A percentile compares a stretch with the other conserved stretches of the same genome.
phyloP scores from a whole-genome alignment of 2,888 invertebrate species.

The Alsophila aescularia region DNA sequence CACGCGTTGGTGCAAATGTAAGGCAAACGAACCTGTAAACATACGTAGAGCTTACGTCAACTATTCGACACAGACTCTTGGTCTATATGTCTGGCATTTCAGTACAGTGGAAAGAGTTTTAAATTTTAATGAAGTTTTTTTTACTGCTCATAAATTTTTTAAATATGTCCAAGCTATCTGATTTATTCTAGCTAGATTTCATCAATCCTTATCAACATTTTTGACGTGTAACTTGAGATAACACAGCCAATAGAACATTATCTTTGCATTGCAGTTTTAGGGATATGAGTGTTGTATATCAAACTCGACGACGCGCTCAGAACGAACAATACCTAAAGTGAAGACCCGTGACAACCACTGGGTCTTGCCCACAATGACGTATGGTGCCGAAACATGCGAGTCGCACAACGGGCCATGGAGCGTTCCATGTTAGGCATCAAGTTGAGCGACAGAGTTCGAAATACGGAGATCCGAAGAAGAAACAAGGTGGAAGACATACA shows the following conservation, averaged over 20 bases:
- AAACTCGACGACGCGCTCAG: no score
- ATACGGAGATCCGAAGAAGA: no score
- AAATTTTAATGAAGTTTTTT: constrained; percentile 8
- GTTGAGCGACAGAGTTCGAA: no score
- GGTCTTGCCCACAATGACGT: no score
- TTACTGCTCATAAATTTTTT: constrained; percentile 3
- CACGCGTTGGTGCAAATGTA: constrained; percentile 63
- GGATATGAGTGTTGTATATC: no score
- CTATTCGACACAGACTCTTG: constrained; percentile 13
- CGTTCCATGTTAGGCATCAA: no score
- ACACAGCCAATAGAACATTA: constrained; percentile 2
- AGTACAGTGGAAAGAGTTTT: constrained; percentile 5
- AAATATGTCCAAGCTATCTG: constrained; percentile 2
- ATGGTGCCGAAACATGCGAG: no score
- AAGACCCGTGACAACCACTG: no score
- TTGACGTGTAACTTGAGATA: background rate
- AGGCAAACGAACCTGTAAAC: constrained; percentile 52
- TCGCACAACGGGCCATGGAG: no score
- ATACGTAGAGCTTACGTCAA: constrained; percentile 27
- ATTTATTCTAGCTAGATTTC: constrained; percentile 4
- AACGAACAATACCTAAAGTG: no score
- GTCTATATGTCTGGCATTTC: constrained; percentile 18
- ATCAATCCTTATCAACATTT: constrained; percentile 12
- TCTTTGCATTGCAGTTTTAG: background rate
- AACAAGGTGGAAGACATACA: no score